Percentiles rank a stretch among this genome's conserved stretches.
These are phyloP conservation scores for Enteromius viviparus DNA, from an alignment of 2,797 vertebrate species.

Conservation along the genomic window DNA sequence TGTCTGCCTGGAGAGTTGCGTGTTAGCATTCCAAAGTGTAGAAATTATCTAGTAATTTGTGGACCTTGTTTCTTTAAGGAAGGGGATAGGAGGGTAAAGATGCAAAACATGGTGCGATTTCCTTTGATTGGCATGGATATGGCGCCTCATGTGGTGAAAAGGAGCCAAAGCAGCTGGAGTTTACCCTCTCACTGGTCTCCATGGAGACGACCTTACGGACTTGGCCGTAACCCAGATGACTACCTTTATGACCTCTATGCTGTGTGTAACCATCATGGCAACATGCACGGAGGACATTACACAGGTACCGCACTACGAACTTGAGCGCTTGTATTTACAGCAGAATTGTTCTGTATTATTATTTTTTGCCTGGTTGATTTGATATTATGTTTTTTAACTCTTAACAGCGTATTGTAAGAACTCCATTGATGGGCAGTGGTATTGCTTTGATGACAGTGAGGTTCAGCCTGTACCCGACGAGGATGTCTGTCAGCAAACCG, in stretches of 20 bases:
- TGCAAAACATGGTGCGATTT: constrained; percentile 96
- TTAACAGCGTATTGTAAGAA: constrained; percentile 94
- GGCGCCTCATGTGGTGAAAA: constrained; percentile 97
- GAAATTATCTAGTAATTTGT: background rate
- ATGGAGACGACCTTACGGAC: constrained; percentile 93
- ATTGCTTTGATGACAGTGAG: constrained; percentile 98
- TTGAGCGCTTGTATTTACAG: background rate
- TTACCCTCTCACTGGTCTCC: constrained; percentile 98
- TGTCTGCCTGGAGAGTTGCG: background rate
- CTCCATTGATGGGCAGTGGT: constrained; percentile 97
- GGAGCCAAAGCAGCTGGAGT: constrained; percentile 99
- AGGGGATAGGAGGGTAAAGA: constrained; percentile 92
- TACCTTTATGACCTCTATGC: constrained; percentile 97
- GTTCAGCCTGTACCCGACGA: constrained; percentile 92
- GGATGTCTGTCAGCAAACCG: constrained; percentile 91
- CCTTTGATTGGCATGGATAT: constrained; percentile 95
- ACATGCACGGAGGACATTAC: constrained; percentile 98
- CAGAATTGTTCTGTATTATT: background rate
- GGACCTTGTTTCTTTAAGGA: constrained; percentile 76
- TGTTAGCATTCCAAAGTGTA: background rate
- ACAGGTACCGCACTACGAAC: constrained; percentile 80
- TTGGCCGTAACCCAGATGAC: constrained; percentile 95
- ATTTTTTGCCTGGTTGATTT: background rate
- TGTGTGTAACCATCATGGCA: constrained; percentile 98
- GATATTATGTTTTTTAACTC: background rate